Conservation (phyloP, 2,888 invertebrate genomes). For the Adelphocoris suturalis region DNA sequence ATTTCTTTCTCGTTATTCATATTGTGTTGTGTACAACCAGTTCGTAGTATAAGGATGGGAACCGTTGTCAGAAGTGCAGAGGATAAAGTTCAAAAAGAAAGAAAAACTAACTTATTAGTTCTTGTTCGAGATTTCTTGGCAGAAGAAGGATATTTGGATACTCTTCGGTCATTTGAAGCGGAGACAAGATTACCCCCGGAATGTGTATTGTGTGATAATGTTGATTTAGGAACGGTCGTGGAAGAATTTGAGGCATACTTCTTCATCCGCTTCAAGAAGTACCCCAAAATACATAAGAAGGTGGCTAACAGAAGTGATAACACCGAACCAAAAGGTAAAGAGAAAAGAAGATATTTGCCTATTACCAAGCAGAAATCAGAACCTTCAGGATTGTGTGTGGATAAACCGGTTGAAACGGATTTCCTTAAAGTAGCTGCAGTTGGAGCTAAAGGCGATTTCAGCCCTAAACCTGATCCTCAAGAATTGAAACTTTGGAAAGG, state of each 20-base stretch:
- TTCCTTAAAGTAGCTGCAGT: constrained; percentile 47
- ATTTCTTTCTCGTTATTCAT: not conserved
- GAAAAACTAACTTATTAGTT: constrained; percentile 57
- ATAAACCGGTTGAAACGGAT: constrained; percentile 31
- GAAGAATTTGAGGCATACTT: constrained; percentile 94
- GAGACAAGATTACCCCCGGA: constrained; percentile 88
- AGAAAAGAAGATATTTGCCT: constrained; percentile 58
- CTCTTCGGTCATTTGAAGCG: constrained; percentile 83
- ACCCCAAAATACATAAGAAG: constrained; percentile 85
- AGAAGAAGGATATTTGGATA: constrained; percentile 79
- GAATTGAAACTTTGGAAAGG: constrained; percentile 77
- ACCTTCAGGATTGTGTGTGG: not conserved
- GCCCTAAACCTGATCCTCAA: not conserved
- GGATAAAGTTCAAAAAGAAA: constrained; percentile 58
- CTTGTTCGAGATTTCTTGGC: constrained; percentile 51
- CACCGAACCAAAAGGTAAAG: constrained; percentile 43
- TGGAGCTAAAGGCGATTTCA: not conserved
- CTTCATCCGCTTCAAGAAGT: constrained; percentile 90
- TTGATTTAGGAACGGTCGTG: constrained; percentile 92
- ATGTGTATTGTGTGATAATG: constrained; percentile 92
- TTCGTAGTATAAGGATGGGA: not conserved
- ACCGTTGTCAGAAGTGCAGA: constrained; percentile 51
- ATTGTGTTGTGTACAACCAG: not conserved
- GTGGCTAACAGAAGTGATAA: not conserved
- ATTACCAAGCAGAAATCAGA: constrained; percentile 72